These are phyloP conservation scores for Gadus chalcogrammus DNA, from an alignment of 2,113 vertebrate genomes.

Conservation along the genomic window DNA sequence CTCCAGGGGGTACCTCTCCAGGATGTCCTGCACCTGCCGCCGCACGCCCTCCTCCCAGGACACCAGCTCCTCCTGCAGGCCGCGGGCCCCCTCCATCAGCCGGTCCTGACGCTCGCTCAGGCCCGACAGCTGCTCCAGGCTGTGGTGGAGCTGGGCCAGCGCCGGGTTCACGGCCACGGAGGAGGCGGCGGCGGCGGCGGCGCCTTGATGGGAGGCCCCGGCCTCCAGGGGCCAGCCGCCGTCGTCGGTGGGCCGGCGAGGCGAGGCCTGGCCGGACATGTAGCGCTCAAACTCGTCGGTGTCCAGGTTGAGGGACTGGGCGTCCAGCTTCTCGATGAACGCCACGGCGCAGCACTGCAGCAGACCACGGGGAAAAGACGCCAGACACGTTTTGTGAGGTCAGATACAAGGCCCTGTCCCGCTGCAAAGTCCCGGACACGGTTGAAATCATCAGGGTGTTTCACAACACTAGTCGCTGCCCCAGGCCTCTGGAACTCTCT, in stretches of 20 bases:
- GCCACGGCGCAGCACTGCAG: conserved; percentile 91
- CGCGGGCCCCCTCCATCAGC: conserved; percentile 80
- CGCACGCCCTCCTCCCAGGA: conserved; percentile 84
- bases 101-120: conserved; percentile 83
- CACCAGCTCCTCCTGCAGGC: conserved; percentile 85
- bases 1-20: conserved; percentile 87
- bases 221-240: conserved; percentile 59
- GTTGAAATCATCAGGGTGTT: too few species aligned
- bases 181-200: conserved; percentile 59
- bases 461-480: too few species aligned
- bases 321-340: conserved; percentile 96
- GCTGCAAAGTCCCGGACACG: too few species aligned
- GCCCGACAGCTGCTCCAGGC: conserved; percentile 83
- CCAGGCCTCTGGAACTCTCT: too few species aligned
- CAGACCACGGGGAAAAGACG: not conserved
- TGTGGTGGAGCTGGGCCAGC: conserved; percentile 84
- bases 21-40: conserved; percentile 83
- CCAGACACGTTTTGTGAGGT: not conserved
- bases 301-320: conserved; percentile 91
- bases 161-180: conserved; percentile 66
- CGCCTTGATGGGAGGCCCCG: conserved; percentile 41
- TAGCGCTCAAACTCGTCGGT: conserved; percentile 93
- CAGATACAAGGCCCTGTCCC: too few species aligned
- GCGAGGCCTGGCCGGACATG: conserved; percentile 90
- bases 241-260: conserved; percentile 75